Evolutionary conservation across 2,113 vertebrate genomes (phyloP), one percentile per base, ranked within the genome.

Genomic region (Terrapene triunguis): DNA sequence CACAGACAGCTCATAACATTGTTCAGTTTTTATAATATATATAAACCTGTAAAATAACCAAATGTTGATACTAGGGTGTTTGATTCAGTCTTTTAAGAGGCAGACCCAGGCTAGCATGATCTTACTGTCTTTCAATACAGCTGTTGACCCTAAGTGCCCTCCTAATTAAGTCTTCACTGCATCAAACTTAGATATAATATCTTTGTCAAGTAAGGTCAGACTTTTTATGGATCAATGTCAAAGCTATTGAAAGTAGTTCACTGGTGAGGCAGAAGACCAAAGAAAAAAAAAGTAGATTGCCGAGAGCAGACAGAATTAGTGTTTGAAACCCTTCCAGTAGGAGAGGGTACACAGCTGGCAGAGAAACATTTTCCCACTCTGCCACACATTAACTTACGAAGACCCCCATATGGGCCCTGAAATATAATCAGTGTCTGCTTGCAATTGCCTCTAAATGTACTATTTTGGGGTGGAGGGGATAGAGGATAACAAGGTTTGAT

Each of bases 151-250:
- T n/a, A 12, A 0, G 1, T 94, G 19, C 80, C 17, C 65, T 82
- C 44, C 95, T 94, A 93, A 97, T 97, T 92, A 96, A 96, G 17
- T 50, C 81, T 90, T 95, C 69, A 97, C 54, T 96, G 95, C 93
- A 79, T 95, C 88, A 98, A 95, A 82, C 57, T 86, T 96, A 87
- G 38, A 84, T 80, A 90, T 88, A 95, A 93, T 91, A 82, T 90
- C 54, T 95, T 51, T 96, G 80, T 94, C 91, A 95, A 88, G 87
- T 96, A 96, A 97, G 85, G 84, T 88, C 84, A 90, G 85, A 38
- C 93, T 93, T 95, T 72, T 84, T 89, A 97, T 83, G 96, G 47
- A 42, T 95, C 97, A 96, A 89, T 98, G 84, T 98, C 84, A 97
- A 78, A 96, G 42, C 69, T 87, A 51, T 85, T 97, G 92, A 94